These are phyloP conservation scores for Vombatus ursinus DNA, from an alignment of 2,113 vertebrate species.

Conservation along the genomic window DNA sequence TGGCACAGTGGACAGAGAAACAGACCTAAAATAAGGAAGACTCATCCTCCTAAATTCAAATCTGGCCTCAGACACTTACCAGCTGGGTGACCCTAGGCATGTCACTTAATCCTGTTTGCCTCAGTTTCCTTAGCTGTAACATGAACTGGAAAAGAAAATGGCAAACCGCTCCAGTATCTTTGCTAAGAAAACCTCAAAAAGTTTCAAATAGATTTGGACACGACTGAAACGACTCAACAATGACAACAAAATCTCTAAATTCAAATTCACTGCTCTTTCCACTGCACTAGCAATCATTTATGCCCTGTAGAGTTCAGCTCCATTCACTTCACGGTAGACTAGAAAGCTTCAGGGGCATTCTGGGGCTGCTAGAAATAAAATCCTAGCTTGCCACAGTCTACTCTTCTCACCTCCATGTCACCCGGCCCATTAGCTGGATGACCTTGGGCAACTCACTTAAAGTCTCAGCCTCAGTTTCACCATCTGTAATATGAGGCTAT, in stretches of 20 bases:
- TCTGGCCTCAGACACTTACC: background rate
- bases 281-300: background rate
- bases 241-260: background rate
- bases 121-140: background rate
- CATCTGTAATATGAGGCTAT: background rate
- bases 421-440: background rate
- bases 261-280: background rate
- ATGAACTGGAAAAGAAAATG: background rate
- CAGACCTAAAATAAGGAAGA: background rate
- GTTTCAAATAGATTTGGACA: background rate
- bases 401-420: background rate
- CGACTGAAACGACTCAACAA: background rate
- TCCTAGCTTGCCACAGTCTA: background rate
- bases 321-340: background rate
- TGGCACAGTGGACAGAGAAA: background rate
- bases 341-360: background rate
- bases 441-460: background rate
- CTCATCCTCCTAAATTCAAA: background rate
- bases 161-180: background rate
- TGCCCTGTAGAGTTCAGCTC: background rate
- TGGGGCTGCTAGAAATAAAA: background rate
- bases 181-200: background rate
- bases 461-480: background rate
- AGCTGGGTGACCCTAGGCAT: background rate
- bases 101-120: background rate